Evolutionary conservation across 2,113 vertebrate genomes (phyloP).

Genomic region (Zeus faber): DNA sequence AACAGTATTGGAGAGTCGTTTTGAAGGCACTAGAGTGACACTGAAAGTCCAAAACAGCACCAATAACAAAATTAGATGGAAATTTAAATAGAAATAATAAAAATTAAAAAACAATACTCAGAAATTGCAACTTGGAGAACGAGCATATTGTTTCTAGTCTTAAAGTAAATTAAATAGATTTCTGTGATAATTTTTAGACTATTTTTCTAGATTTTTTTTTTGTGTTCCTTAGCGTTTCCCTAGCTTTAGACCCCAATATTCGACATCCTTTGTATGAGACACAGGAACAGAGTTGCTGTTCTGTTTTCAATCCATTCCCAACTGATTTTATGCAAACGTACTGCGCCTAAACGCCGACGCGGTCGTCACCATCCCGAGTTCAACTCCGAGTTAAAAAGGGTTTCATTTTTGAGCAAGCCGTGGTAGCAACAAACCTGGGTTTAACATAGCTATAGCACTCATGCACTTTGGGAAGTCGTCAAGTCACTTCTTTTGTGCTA

Average conservation of each 20-base stretch:
- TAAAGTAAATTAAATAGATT: conserved; percentile 31
- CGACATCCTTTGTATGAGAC: too few species aligned
- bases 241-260: conserved; percentile 60
- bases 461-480: conserved; percentile 50
- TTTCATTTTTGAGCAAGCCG: too few species aligned
- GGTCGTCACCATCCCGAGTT: too few species aligned
- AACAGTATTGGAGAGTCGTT: conserved; percentile 2
- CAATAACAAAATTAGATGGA: conserved; percentile 28
- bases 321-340: too few species aligned
- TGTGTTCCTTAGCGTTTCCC: conserved; percentile 23
- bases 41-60: conserved; percentile 34
- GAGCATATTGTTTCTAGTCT: conserved; percentile 35
- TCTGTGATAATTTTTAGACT: conserved; percentile 33
- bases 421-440: conserved; percentile 33
- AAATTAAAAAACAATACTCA: not conserved
- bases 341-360: too few species aligned
- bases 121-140: conserved; percentile 55
- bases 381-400: too few species aligned
- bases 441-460: conserved; percentile 55
- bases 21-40: conserved; percentile 44
- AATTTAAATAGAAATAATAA: conserved; percentile 32
- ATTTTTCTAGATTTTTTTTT: conserved; percentile 36
- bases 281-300: too few species aligned
- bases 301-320: too few species aligned
- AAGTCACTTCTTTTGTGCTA: conserved; percentile 34